phyloP scores from a whole-genome alignment of 1,140 invertebrate genomes.

The Heliconius eleuchia region DNA sequence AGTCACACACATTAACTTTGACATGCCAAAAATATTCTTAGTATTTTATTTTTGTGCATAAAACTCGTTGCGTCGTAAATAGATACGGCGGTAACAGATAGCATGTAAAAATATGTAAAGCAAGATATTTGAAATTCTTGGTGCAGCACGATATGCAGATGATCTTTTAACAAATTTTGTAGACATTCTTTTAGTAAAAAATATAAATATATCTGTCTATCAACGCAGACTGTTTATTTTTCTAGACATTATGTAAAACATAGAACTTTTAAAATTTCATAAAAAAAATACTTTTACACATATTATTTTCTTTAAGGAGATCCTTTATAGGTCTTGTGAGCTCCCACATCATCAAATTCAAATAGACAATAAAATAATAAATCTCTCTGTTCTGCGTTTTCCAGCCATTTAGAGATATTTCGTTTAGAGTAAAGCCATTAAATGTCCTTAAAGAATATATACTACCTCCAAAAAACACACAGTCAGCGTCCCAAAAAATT shows the following conservation, averaged over 20 bases:
- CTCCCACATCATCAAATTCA: neutral
- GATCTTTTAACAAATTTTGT: slow-evolving; percentile 1
- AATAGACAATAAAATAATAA: neutral
- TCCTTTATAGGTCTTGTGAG: too few relatives aligned
- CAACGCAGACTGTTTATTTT: neutral
- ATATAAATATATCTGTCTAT: neutral
- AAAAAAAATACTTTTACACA: neutral
- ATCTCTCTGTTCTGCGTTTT: neutral
- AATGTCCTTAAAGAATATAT: too few relatives aligned
- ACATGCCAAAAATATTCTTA: neutral
- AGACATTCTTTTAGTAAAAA: neutral
- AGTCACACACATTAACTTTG: neutral
- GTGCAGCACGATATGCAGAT: neutral
- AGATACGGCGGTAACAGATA: slow-evolving; percentile 2
- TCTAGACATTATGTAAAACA: neutral
- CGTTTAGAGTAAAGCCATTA: neutral
- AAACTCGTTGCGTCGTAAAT: neutral
- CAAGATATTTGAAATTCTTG: slow-evolving; percentile 1
- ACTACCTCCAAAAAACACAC: too few relatives aligned
- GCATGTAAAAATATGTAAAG: slow-evolving; percentile 1
- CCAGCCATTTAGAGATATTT: neutral
- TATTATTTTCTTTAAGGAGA: too few relatives aligned
- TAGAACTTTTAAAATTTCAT: neutral
- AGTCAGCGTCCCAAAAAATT: neutral
- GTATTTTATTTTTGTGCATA: neutral